Evolutionary conservation across 2,797 vertebrate species (phyloP).

Genomic region (Tympanoctomys barrerae): DNA sequence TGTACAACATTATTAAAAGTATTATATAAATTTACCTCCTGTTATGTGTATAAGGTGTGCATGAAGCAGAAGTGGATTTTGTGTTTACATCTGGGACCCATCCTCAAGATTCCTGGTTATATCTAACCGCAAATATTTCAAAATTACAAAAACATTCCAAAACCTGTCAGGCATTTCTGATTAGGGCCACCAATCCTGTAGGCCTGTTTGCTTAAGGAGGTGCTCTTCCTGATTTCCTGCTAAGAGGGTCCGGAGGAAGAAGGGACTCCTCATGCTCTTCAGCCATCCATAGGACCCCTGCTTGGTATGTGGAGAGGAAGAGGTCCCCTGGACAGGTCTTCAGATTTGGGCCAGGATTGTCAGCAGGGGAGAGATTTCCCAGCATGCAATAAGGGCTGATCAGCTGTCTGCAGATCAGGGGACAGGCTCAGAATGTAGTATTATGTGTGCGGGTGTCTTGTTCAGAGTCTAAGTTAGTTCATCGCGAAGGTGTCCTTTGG

Average conservation of each 20-base stretch:
- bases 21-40: neutral
- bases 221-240: neutral
- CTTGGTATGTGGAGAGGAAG: neutral
- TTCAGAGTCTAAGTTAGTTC: neutral
- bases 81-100: neutral
- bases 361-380: neutral
- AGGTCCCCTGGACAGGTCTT: neutral
- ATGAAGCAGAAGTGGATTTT: neutral
- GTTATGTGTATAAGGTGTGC: neutral
- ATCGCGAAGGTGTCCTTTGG: neutral
- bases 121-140: neutral
- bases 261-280: too few relatives aligned
- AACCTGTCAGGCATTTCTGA: neutral
- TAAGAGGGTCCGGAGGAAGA: too few relatives aligned
- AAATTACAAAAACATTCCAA: neutral
- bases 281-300: neutral
- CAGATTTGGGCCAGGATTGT: neutral
- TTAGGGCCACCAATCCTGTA: neutral
- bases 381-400: neutral
- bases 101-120: neutral
- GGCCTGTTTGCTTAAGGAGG: neutral
- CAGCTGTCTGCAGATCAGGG: neutral
- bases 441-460: neutral
- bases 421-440: neutral
- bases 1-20: neutral